Conservation (phyloP, 2,113 vertebrate species). For the Erythrocercus mccallii region DNA sequence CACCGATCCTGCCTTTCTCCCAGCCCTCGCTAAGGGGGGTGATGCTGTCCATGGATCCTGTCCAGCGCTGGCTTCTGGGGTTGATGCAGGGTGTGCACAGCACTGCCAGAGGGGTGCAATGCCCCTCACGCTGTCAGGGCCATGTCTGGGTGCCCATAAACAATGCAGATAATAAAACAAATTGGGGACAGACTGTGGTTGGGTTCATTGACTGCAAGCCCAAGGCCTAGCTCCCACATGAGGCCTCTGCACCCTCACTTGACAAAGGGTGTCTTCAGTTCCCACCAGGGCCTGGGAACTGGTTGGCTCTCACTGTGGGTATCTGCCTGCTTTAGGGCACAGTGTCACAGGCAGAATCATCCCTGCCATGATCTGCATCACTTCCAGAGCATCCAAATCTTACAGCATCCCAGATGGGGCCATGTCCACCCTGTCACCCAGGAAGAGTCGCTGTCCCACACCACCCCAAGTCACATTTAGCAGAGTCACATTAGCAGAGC, state of each 20-base stretch:
- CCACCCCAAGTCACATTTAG: background rate
- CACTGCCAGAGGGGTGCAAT: background rate
- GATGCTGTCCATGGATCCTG: background rate
- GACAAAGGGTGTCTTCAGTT: background rate
- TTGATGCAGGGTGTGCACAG: background rate
- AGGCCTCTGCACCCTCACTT: background rate
- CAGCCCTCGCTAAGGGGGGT: background rate
- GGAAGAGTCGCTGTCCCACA: background rate
- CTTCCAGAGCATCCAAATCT: background rate
- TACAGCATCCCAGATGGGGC: background rate
- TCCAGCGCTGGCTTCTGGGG: background rate
- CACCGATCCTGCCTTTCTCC: background rate
- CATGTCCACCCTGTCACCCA: rapidly evolving
- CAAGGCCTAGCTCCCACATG: background rate
- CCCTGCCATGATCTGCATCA: rapidly evolving
- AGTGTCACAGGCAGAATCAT: background rate
- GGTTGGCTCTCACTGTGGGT: background rate
- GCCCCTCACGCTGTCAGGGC: rapidly evolving
- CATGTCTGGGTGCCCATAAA: background rate
- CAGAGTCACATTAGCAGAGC: background rate
- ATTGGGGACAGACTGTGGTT: background rate
- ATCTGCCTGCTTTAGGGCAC: background rate
- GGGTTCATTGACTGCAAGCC: background rate
- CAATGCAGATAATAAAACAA: background rate
- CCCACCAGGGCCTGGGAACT: rapidly evolving